phyloP scores from a whole-genome alignment of 2,888 invertebrate species.

The Leucophora obtusa region DNA sequence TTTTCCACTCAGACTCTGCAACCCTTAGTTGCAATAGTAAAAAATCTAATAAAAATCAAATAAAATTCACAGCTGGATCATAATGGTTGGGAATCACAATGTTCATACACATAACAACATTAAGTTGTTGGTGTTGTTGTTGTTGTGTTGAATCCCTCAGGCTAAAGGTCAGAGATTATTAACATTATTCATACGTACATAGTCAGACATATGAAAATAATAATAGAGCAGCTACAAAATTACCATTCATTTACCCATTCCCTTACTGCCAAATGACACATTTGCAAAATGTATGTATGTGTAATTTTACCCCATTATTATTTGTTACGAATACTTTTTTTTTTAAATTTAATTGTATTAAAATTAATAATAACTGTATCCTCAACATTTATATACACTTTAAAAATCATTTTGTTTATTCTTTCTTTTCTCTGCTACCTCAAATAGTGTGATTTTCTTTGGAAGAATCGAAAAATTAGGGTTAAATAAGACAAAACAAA shows the following conservation, averaged over 20 bases:
- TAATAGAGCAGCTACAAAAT: conserved; percentile 31
- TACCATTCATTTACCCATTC: background rate
- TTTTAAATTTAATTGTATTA: background rate
- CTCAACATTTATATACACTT: background rate
- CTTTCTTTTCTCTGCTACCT: background rate
- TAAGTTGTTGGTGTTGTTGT: conserved; percentile 19
- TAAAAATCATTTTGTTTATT: background rate
- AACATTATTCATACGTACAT: conserved; percentile 4
- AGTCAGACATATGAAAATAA: conserved; percentile 50
- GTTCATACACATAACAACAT: background rate
- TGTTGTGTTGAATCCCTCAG: conserved; percentile 31
- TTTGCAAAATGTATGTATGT: conserved; percentile 23
- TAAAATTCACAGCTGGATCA: conserved; percentile 67
- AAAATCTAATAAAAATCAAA: conserved; percentile 66
- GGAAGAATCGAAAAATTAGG: background rate
- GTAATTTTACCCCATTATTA: conserved; percentile 56
- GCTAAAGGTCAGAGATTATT: conserved; percentile 53
- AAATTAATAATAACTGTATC: conserved; percentile 35
- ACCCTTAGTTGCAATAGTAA: conserved; percentile 47
- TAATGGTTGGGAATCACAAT: conserved; percentile 28
- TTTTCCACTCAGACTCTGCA: conserved; percentile 22
- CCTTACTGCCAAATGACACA: conserved; percentile 49
- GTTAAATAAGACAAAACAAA: background rate
- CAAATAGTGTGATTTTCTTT: background rate
- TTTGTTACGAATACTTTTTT: background rate